Conservation (phyloP, 2,888 invertebrate genomes). For the Carabus problematicus region DNA sequence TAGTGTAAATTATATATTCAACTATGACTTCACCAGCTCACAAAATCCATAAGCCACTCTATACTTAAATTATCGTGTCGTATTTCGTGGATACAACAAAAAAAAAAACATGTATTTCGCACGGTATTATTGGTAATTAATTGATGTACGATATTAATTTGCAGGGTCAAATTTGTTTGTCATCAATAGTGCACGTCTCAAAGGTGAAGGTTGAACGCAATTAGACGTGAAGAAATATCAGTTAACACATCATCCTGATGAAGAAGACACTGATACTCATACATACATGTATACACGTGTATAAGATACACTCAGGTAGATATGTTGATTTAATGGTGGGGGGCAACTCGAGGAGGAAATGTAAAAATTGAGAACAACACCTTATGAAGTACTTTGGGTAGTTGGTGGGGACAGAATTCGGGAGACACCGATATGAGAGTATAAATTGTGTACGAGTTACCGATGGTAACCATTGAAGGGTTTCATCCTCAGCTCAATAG, state of each 20-base stretch:
- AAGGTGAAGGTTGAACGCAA: constrained; percentile 15
- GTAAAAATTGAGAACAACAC: constrained; percentile 29
- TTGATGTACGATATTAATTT: too few species aligned
- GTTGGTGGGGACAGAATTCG: constrained; percentile 8
- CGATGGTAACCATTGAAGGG: constrained; percentile 12
- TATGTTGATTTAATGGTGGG: constrained; percentile 8
- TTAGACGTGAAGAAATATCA: constrained; percentile 5
- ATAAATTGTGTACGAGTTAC: constrained; percentile 9
- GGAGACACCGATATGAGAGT: not conserved
- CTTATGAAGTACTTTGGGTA: constrained; percentile 5
- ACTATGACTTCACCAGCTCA: too few species aligned
- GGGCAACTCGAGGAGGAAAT: constrained; percentile 20
- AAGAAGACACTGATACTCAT: not conserved
- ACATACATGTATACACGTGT: too few species aligned
- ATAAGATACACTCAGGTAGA: too few species aligned
- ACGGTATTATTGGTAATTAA: too few species aligned
- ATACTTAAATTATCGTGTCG: too few species aligned
- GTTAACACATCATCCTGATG: not conserved
- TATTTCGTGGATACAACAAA: too few species aligned
- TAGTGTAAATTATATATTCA: too few species aligned
- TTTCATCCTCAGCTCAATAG: not conserved
- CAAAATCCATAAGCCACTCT: too few species aligned
- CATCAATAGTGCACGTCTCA: not conserved
- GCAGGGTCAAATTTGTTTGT: too few species aligned
- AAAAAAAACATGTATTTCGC: too few species aligned